These are phyloP conservation scores for Etheostoma spectabile DNA, from an alignment of 2,113 vertebrate genomes.

Conservation along the genomic window DNA sequence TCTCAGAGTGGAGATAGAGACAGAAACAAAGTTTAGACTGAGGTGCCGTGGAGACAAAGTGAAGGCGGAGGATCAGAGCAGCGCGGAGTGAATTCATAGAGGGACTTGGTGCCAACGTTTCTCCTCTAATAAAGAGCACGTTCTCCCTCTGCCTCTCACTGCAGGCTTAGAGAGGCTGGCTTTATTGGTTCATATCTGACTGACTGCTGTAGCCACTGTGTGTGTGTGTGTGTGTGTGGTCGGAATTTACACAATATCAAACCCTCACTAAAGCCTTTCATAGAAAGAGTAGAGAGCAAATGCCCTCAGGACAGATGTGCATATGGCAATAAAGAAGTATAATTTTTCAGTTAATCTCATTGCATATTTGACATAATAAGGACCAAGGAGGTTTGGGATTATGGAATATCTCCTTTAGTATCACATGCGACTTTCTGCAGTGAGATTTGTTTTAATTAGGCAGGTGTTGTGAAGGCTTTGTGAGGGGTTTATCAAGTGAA, in stretches of 20 bases:
- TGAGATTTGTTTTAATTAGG: constrained; percentile 34
- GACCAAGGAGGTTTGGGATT: background rate
- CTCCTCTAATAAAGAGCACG: constrained; percentile 64
- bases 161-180: constrained; percentile 34
- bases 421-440: background rate
- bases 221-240: constrained; percentile 22
- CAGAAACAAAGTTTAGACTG: constrained; percentile 23
- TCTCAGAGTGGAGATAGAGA: constrained; percentile 21
- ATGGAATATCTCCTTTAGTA: background rate
- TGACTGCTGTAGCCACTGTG: constrained; percentile 55
- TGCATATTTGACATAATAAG: constrained; percentile 14
- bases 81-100: constrained; percentile 41
- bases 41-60: constrained; percentile 26
- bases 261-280: constrained; percentile 43
- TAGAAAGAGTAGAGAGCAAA: constrained; percentile 10
- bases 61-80: constrained; percentile 47
- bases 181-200: constrained; percentile 69
- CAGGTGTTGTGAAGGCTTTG: background rate
- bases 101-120: constrained; percentile 53
- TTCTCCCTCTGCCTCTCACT: constrained; percentile 46
- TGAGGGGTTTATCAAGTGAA: constrained; percentile 8
- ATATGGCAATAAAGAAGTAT: constrained; percentile 30
- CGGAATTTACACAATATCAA: constrained; percentile 57
- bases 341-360: constrained; percentile 13
- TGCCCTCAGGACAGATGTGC: constrained; percentile 29